Evolutionary conservation across 92 coral and sea anemone species (phyloP).

Genomic region (Muricea muricata): DNA sequence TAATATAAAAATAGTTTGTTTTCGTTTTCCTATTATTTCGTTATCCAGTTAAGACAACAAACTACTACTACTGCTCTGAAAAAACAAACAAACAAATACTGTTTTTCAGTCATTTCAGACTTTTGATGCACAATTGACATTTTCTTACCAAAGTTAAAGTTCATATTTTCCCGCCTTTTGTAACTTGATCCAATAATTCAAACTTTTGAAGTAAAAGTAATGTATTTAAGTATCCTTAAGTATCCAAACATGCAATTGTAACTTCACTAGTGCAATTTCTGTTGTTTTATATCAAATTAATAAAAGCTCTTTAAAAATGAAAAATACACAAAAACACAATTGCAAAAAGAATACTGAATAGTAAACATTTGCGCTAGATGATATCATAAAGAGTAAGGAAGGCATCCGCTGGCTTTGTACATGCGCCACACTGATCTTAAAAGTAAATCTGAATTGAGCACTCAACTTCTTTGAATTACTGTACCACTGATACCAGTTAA

Average conservation of each 20-base stretch:
- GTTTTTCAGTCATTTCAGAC: background rate
- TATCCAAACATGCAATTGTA: too few species aligned
- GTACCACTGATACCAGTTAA: too few species aligned
- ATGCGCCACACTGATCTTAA: background rate
- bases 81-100: background rate
- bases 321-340: background rate
- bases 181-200: background rate
- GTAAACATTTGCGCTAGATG: constrained; percentile 12
- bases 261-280: background rate
- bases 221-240: background rate
- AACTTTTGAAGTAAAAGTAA: background rate
- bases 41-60: too few species aligned
- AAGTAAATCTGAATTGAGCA: background rate
- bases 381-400: background rate
- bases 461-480: too few species aligned
- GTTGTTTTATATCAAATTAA: background rate
- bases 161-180: background rate
- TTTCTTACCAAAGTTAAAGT: background rate
- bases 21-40: too few species aligned
- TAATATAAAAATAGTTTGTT: too few species aligned
- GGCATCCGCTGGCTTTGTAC: background rate
- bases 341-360: background rate
- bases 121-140: too few species aligned
- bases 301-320: background rate
- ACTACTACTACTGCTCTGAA: too few species aligned